Evolutionary conservation across 2,888 invertebrate species (phyloP), one percentile per base, ranked within the genome.

Genomic region (Chymomyza caudatula): DNA sequence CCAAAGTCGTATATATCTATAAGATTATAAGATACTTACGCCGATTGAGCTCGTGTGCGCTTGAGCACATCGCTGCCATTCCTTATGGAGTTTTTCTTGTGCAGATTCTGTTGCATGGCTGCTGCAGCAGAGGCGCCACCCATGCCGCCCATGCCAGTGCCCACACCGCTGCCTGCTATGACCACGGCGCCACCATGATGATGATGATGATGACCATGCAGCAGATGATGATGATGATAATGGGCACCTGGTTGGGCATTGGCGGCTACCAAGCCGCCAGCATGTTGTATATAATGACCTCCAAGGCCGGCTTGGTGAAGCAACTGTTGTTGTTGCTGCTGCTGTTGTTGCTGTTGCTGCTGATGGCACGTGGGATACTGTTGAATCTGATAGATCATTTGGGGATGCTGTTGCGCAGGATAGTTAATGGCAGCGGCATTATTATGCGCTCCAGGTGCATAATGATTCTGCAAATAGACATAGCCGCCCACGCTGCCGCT

Each of bases 71-170:
- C 94, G 60, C 92, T 93, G 72, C 92, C 88, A 84, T 92, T 94
- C 64, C 94, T 91, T 52, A 93, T 91, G 22, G 93, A 92, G 61
- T 93, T 93, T 87, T 94, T 94, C 87, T 94, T 94, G 87, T 92
- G 92, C 76, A 93, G 89, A 58, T 92, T 91, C 85, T 93, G 93
- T 60, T 87, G 86, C 19, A 80, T 74, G 63, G 68, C 63, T 13
- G 65, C 54, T 43, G 71, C 63, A 17, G 71, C 60, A 3, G 49
- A 56, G 4, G 85, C 76, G 25, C 71, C 63, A 51, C 81, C 77
- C 11, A 76, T 74, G 43, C 81, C 73, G 49, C 77, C 75, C 60
- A 73, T 65, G 8, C 88, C 88, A n/a, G 89, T 89, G 59, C 89
- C 90, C 22, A 89, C 88, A 13, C 88, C 88, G 68, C 89, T 89